Evolutionary conservation across 2,888 invertebrate species (phyloP), one percentile per base, ranked within the genome.

Genomic region (Eupithecia insigniata): DNA sequence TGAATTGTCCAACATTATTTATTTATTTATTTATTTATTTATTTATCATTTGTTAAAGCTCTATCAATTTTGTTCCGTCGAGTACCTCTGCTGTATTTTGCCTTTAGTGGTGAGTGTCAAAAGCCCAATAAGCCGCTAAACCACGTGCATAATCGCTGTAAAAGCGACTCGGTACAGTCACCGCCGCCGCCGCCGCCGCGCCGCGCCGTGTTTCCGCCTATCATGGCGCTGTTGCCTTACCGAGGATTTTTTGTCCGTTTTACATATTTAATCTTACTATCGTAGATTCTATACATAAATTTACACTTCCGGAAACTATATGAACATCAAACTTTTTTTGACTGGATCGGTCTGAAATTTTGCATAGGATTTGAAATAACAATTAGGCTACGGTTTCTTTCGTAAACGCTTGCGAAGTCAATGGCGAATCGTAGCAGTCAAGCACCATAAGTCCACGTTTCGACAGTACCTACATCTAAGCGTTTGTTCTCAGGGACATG

Each of bases 401-500:
- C 10, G 12, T 10, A 51, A 51, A 10, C 22, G 3, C 22, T n/a
- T 51, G 51, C 51, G 51, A 22, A 3, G 51, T 2, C 51, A 22
- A n/a, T n/a, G n/a, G n/a, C n/a, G n/a, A n/a, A n/a, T n/a, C n/a
- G n/a, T n/a, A 32, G 32, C 32, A 32, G 32, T 32, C 32, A 32
- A 32, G 5, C 32, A 32, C 32, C 32, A 32, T 7, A 6, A 32
- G 32, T 32, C 3, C 32, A 7, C 2, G 46, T 51, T 22, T 51
- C 3, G 10, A 2, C 7, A n/a, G n/a, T 22, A 22, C 22, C 46
- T 51, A 51, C 22, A 51, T 22, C 8, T 55, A 0, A 26, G 26
- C 7, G 8, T 30, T 78, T 76, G 51, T 78, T 65, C 66, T 1
- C 89, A 97, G 98, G 79, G 97, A 97, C 83, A 98, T 99, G 98